Conservation (phyloP, 2,888 invertebrate genomes). For the Calephelis perditalis region DNA sequence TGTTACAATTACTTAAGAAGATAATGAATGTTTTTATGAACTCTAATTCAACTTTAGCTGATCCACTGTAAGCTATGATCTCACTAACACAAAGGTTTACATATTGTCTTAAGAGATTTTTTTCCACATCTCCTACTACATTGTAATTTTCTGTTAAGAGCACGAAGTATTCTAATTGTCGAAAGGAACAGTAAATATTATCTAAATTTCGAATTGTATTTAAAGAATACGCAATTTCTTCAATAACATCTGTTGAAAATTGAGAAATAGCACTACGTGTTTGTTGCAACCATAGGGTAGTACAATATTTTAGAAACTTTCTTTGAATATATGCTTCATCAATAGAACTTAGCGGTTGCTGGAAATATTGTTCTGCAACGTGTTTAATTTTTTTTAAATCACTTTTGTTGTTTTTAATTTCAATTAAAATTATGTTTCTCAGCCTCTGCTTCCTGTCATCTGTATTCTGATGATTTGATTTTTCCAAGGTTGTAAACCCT, state of each 20-base stretch:
- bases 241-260: not conserved
- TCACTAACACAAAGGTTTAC: not conserved
- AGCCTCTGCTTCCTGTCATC: not conserved
- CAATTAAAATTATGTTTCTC: not conserved
- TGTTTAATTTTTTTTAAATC: not conserved
- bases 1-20: not conserved
- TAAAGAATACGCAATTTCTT: not conserved
- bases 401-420: not conserved
- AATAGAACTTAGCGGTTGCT: not conserved
- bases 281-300: not conserved
- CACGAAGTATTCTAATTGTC: not conserved
- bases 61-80: not conserved
- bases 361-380: not conserved
- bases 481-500: not conserved
- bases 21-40: not conserved
- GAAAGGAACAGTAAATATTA: not conserved
- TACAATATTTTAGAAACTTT: slow-evolving; percentile 1
- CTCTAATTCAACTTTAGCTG: slow-evolving; percentile 6
- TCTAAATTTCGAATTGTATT: not conserved
- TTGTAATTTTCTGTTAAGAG: slow-evolving; percentile 1
- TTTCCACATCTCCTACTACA: not conserved
- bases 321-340: slow-evolving; percentile 2
- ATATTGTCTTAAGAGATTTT: not conserved
- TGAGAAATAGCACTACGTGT: not conserved
- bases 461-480: not conserved